A percentile compares a stretch with the other conserved stretches of the same genome.
These are phyloP conservation scores for Anoplolepis gracilipes DNA, from an alignment of 1,140 invertebrate genomes.

Conservation along the genomic window DNA sequence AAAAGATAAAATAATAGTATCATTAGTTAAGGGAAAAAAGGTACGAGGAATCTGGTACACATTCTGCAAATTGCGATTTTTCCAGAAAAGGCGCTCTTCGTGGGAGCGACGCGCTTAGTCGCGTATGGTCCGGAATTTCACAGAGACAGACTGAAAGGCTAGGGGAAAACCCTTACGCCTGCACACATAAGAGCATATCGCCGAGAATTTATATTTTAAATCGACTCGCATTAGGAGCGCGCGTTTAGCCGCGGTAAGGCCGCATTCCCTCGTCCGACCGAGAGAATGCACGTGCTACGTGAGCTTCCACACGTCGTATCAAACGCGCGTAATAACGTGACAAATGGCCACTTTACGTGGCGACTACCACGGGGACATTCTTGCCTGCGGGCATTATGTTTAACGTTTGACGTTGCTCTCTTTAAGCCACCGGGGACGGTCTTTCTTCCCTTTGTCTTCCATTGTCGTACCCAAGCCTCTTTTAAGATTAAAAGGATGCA, in stretches of 20 bases:
- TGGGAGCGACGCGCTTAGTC: conserved; percentile 32
- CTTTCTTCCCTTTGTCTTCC: conserved; percentile 11
- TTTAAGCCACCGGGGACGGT: conserved; percentile 49
- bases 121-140: conserved; percentile 64
- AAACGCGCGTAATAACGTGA: conserved; percentile 83
- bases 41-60: conserved; percentile 49
- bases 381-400: conserved; percentile 79
- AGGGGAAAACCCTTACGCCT: conserved; percentile 17
- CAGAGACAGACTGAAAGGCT: conserved; percentile 64
- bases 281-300: conserved; percentile 62
- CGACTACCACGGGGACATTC: conserved; percentile 79
- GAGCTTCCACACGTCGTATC: conserved; percentile 77
- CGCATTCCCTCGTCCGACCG: conserved; percentile 67
- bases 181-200: conserved; percentile 77
- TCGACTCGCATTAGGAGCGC: conserved; percentile 80
- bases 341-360: conserved; percentile 83
- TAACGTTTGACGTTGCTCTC: conserved; percentile 82
- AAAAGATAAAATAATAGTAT: background rate
- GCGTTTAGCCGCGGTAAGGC: conserved; percentile 73
- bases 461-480: conserved; percentile 30
- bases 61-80: conserved; percentile 7
- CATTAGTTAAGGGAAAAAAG: conserved; percentile 17
- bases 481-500: conserved; percentile 6
- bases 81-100: conserved; percentile 34
- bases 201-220: conserved; percentile 84